phyloP scores from a whole-genome alignment of 2,113 vertebrate genomes.

The Nibea coibor region DNA sequence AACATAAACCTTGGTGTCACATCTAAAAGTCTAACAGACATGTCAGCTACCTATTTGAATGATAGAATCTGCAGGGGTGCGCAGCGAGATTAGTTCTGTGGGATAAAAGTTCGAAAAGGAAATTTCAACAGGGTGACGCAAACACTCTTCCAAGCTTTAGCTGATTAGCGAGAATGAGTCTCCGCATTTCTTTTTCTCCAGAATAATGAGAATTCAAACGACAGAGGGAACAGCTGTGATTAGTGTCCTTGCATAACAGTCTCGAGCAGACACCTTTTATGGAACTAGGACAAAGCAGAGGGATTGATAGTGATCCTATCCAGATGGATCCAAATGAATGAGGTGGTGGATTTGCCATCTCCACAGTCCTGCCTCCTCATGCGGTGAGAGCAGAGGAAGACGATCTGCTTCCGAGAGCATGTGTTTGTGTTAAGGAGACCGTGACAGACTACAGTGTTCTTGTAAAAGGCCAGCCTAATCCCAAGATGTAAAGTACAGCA shows the following conservation, averaged over 20 bases:
- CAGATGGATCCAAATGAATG: constrained; percentile 55
- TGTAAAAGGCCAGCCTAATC: constrained; percentile 34
- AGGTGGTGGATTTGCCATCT: constrained; percentile 37
- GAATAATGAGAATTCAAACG: constrained; percentile 30
- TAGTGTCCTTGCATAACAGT: constrained; percentile 35
- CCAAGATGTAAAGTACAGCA: constrained; percentile 2
- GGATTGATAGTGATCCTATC: constrained; percentile 47
- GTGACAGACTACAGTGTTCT: constrained; percentile 21
- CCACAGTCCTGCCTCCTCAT: background rate
- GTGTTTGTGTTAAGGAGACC: constrained; percentile 32
- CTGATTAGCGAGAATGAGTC: constrained; percentile 29
- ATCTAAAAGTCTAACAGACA: constrained; percentile 20
- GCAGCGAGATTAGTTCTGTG: background rate
- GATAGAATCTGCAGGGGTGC: constrained; percentile 3
- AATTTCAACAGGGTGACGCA: constrained; percentile 7
- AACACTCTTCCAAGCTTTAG: constrained; percentile 10
- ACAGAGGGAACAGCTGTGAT: constrained; percentile 19
- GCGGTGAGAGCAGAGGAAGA: constrained; percentile 9
- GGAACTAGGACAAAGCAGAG: constrained; percentile 44
- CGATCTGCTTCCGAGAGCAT: background rate
- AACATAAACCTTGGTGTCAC: background rate
- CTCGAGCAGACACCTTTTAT: constrained; percentile 37
- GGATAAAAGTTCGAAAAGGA: background rate
- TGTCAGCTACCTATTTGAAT: constrained; percentile 10
- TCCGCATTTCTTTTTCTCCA: background rate